phyloP scores from a whole-genome alignment of 2,888 invertebrate species.

The Clivina fossor region DNA sequence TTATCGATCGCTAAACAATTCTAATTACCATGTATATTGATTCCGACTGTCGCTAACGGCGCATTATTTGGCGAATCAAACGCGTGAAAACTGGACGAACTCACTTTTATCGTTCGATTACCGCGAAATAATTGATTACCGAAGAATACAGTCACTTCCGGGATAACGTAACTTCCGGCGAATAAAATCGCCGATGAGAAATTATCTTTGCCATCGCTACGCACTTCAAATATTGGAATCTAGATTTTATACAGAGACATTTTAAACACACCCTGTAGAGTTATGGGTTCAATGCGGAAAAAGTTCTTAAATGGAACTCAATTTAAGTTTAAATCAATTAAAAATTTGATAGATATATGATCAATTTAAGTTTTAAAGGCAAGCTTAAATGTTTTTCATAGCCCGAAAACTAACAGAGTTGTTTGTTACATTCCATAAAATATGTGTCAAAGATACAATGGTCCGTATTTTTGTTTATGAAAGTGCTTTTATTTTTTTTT shows the following conservation, averaged over 20 bases:
- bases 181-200: constrained; percentile 87
- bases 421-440: too few species aligned
- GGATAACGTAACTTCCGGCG: constrained; percentile 85
- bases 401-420: too few species aligned
- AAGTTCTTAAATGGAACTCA: too few species aligned
- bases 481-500: too few species aligned
- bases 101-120: constrained; percentile 80
- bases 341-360: too few species aligned
- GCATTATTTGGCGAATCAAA: constrained; percentile 86
- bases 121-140: constrained; percentile 86
- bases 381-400: too few species aligned
- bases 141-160: constrained; percentile 93
- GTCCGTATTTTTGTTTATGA: too few species aligned
- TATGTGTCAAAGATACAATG: too few species aligned
- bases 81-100: constrained; percentile 71
- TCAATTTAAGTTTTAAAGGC: too few species aligned
- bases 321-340: too few species aligned
- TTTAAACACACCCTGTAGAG: constrained; percentile 11
- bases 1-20: neutral
- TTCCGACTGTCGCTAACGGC: constrained; percentile 80
- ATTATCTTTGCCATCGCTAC: constrained; percentile 93
- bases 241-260: constrained; percentile 48
- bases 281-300: too few species aligned
- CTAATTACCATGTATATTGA: constrained; percentile 67
- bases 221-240: constrained; percentile 91